Evolutionary conservation across 2,113 vertebrate species (phyloP).

Genomic region (Aspidoscelis tigris): DNA sequence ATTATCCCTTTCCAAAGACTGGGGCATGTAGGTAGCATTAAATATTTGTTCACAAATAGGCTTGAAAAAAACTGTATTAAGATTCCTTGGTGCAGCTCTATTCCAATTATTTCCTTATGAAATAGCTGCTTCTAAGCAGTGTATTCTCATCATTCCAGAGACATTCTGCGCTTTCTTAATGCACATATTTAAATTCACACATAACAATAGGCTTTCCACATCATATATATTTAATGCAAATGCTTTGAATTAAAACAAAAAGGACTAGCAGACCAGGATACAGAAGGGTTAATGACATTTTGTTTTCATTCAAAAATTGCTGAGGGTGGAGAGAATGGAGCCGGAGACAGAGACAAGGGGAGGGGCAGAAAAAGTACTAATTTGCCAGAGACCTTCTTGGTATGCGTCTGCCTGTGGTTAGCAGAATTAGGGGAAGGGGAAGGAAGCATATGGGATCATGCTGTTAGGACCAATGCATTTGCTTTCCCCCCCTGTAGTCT

Average conservation of each 20-base stretch:
- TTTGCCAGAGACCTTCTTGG: slow-evolving; percentile 15
- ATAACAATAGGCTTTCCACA: not conserved
- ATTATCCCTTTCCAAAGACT: not conserved
- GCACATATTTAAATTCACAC: not conserved
- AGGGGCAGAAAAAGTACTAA: not conserved
- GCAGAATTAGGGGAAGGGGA: not conserved
- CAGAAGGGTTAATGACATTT: slow-evolving; percentile 17
- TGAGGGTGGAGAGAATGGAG: not conserved
- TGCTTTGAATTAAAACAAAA: not conserved
- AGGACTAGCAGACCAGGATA: not conserved
- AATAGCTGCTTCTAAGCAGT: not conserved
- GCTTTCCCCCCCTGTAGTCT: not conserved
- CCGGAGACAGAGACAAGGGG: not conserved
- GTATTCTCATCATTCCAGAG: not conserved
- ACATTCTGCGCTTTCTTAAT: not conserved
- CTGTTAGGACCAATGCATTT: not conserved
- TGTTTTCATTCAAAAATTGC: slow-evolving; percentile 29
- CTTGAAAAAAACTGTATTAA: no score
- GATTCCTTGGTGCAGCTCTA: not conserved
- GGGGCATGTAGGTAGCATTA: not conserved
- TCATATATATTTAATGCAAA: not conserved
- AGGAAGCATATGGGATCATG: slow-evolving; percentile 8
- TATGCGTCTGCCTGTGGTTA: slow-evolving; percentile 8
- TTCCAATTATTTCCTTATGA: not conserved
- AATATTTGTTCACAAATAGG: not conserved